These are phyloP conservation scores for Cyanistes caeruleus DNA, from an alignment of 2,113 vertebrate species.

Conservation along the genomic window DNA sequence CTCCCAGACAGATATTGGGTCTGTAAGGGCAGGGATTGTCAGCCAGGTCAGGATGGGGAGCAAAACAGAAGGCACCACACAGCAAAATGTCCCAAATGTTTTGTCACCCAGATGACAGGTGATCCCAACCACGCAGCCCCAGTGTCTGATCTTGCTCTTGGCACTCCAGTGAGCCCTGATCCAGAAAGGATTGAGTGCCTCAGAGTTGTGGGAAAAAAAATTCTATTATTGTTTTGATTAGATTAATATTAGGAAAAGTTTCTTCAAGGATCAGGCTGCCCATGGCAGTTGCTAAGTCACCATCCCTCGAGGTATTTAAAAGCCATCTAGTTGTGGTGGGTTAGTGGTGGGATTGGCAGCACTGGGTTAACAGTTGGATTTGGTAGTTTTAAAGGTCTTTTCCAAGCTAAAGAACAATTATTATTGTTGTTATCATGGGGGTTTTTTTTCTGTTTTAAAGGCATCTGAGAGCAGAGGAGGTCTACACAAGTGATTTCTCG, in stretches of 20 bases:
- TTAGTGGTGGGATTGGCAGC: not conserved
- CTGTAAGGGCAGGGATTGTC: not conserved
- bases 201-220: not conserved
- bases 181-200: not conserved
- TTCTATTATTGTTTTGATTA: not conserved
- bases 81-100: not conserved
- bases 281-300: not conserved
- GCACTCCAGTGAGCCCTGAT: not conserved
- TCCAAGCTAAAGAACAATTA: not conserved
- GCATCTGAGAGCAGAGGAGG: not conserved
- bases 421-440: not conserved
- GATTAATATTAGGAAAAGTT: not conserved
- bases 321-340: not conserved
- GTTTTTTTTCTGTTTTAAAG: not conserved
- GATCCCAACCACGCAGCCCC: not conserved
- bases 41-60: not conserved
- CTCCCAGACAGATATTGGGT: not conserved
- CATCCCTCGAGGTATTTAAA: not conserved
- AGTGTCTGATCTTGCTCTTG: not conserved
- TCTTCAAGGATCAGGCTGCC: not conserved
- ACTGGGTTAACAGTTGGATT: not conserved
- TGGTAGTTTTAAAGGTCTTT: not conserved
- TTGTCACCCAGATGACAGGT: not conserved
- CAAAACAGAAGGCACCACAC: not conserved
- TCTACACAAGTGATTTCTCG: not conserved